These are phyloP conservation scores for Nycteola revayana DNA, from an alignment of 2,888 invertebrate species.

Conservation along the genomic window DNA sequence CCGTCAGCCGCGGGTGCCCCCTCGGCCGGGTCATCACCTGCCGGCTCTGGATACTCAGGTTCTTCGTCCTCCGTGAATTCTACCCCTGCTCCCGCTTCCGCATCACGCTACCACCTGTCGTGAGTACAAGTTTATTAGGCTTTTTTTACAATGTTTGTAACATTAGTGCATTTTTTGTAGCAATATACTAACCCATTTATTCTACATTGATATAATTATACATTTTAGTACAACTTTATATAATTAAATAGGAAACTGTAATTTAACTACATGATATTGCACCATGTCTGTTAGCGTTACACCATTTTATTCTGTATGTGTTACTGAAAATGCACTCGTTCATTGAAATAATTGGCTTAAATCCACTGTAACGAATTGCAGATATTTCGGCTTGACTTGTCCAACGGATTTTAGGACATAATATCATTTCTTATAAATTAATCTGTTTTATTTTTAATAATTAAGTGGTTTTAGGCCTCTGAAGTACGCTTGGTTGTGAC, in stretches of 20 bases:
- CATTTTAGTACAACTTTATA: too few species aligned
- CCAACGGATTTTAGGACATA: too few species aligned
- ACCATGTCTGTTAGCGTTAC: too few species aligned
- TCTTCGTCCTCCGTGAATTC: slow-evolving; percentile 83
- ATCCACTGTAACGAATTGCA: slow-evolving; percentile 19
- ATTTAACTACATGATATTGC: too few species aligned
- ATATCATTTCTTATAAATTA: too few species aligned
- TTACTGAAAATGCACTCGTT: slow-evolving; percentile 20
- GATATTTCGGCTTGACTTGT: too few species aligned
- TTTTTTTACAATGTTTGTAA: slow-evolving; percentile 23
- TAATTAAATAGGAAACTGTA: too few species aligned
- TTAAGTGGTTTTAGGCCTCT: slow-evolving; percentile 25
- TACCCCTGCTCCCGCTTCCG: slow-evolving; percentile 63
- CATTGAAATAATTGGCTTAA: slow-evolving; percentile 13
- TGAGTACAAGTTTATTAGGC: slow-evolving; percentile 52
- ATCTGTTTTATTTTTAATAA: background rate
- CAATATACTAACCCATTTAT: background rate
- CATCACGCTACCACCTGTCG: slow-evolving; percentile 74
- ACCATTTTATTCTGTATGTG: too few species aligned
- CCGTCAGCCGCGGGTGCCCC: slow-evolving; percentile 83
- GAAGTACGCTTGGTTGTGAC: slow-evolving; percentile 15
- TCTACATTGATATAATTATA: background rate
- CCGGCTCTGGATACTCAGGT: slow-evolving; percentile 84
- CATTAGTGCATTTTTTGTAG: slow-evolving; percentile 22
- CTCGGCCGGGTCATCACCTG: slow-evolving; percentile 78